Conservation (phyloP, 2,888 invertebrate species). For the Pyrrhia umbra region DNA sequence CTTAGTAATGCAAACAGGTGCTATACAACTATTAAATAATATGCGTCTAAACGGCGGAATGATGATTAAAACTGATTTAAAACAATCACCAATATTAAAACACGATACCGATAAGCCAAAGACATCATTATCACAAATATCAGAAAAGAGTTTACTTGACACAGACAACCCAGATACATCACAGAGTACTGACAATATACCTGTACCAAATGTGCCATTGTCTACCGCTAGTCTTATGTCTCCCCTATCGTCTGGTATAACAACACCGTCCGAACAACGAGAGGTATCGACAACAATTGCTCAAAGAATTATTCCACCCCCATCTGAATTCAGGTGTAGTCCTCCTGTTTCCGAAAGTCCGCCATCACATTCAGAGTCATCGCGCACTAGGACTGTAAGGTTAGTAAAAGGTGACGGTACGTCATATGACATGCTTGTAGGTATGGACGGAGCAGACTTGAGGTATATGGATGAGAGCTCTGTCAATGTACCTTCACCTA, state of each 20-base stretch:
- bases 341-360: constrained; percentile 92
- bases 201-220: constrained; percentile 76
- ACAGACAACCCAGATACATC: constrained; percentile 88
- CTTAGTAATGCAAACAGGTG: constrained; percentile 92
- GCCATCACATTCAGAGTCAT: constrained; percentile 89
- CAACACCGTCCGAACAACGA: constrained; percentile 83
- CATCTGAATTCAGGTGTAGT: constrained; percentile 93
- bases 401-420: constrained; percentile 90
- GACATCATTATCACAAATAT: constrained; percentile 90
- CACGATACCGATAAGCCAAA: constrained; percentile 82
- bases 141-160: constrained; percentile 91
- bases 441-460: constrained; percentile 96
- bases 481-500: constrained; percentile 94
- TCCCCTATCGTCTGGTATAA: constrained; percentile 82
- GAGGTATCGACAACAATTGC: constrained; percentile 89
- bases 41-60: constrained; percentile 90
- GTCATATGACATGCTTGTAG: constrained; percentile 94
- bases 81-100: constrained; percentile 79
- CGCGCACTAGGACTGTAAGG: constrained; percentile 88
- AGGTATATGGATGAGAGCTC: constrained; percentile 98
- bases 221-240: constrained; percentile 80
- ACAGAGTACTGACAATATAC: constrained; percentile 75
- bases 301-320: constrained; percentile 94
- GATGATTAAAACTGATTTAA: constrained; percentile 82
- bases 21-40: constrained; percentile 87